A percentile compares a stretch with the other conserved stretches of the same genome.
Conservation (phyloP, 2,113 vertebrate species). For the Hippoglossus stenolepis region DNA sequence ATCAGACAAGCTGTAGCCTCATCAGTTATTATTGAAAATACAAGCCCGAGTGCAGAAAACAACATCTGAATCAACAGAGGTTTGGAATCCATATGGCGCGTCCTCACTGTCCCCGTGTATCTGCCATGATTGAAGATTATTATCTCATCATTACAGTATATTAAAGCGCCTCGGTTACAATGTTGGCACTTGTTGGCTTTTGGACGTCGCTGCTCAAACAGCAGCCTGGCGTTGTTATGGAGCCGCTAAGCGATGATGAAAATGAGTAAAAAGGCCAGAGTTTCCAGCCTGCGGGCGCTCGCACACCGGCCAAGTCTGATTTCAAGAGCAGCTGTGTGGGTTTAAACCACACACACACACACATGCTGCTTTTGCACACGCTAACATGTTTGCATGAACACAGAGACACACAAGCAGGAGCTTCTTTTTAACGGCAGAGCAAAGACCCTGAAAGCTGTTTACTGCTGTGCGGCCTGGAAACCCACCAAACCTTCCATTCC, state of each 20-base stretch:
- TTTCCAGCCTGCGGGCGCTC: slow-evolving; percentile 62
- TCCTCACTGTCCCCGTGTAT: slow-evolving; percentile 25
- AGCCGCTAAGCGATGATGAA: slow-evolving; percentile 67
- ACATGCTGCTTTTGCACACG: not conserved
- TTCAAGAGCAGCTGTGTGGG: slow-evolving; percentile 72
- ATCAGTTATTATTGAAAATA: slow-evolving; percentile 40
- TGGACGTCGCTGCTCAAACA: slow-evolving; percentile 43
- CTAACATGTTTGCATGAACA: not conserved
- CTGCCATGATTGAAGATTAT: slow-evolving; percentile 38
- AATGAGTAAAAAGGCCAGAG: slow-evolving; percentile 56
- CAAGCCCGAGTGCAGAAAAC: slow-evolving; percentile 4
- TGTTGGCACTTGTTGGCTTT: slow-evolving; percentile 58
- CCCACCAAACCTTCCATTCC: slow-evolving; percentile 18
- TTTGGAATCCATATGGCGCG: slow-evolving; percentile 26
- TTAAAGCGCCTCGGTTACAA: slow-evolving; percentile 54
- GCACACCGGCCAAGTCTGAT: slow-evolving; percentile 60
- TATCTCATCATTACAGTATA: slow-evolving; percentile 49
- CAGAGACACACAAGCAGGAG: slow-evolving; percentile 1
- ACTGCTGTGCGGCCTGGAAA: slow-evolving; percentile 39
- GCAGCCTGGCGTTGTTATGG: slow-evolving; percentile 58
- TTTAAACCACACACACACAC: slow-evolving; percentile 43
- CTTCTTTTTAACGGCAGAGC: slow-evolving; percentile 38
- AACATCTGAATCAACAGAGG: slow-evolving; percentile 26
- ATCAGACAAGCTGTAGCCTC: slow-evolving; percentile 38
- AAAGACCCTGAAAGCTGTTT: slow-evolving; percentile 44